Conservation (phyloP, 2,797 vertebrate species). For the Picus viridis region DNA sequence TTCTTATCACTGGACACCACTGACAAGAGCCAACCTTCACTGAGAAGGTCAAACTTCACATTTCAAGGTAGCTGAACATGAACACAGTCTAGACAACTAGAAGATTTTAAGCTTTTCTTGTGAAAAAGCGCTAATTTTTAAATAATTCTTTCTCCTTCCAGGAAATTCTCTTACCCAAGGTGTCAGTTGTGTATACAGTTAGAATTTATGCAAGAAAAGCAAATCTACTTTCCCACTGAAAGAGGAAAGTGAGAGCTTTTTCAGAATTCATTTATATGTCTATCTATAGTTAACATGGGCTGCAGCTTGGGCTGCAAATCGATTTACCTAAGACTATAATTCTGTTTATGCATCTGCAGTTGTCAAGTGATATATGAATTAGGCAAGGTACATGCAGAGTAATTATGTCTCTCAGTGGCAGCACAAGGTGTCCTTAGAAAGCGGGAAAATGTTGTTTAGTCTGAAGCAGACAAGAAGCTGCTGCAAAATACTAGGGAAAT, state of each 20-base stretch:
- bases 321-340: not conserved
- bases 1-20: too few species aligned
- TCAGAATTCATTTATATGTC: not conserved
- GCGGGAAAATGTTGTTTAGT: not conserved
- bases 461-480: not conserved
- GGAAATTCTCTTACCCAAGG: not conserved
- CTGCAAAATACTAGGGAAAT: not conserved
- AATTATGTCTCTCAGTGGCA: not conserved
- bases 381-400: not conserved
- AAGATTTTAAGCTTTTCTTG: not conserved
- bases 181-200: not conserved
- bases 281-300: not conserved
- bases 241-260: rapidly evolving
- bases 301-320: not conserved
- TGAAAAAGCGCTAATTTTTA: not conserved
- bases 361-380: not conserved
- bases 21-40: too few species aligned
- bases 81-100: not conserved
- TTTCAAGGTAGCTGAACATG: not conserved
- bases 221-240: not conserved
- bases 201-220: not conserved
- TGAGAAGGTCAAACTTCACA: not conserved
- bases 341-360: not conserved
- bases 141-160: rapidly evolving
- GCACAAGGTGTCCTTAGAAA: not conserved